Evolutionary conservation across 35 echinoderm and acorn worm species (phyloP).

Genomic region (Lytechinus variegatus): DNA sequence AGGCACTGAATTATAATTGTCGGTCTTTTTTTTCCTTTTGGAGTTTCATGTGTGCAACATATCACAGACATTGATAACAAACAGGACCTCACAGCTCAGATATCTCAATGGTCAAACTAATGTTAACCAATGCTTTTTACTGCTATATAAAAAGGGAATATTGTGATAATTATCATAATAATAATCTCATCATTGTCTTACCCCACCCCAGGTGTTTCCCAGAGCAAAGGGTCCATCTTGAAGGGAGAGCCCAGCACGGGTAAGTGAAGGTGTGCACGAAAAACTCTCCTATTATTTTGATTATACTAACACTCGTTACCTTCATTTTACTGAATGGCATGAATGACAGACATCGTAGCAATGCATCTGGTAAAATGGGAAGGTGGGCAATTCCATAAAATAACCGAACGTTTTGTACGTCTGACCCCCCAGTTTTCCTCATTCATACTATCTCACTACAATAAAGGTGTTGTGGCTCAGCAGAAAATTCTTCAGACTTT

Average conservation of each 20-base stretch:
- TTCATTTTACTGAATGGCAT: not conserved
- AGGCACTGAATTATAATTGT: no score
- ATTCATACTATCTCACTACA: no score
- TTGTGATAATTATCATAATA: not conserved
- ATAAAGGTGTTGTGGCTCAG: no score
- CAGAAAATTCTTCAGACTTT: no score
- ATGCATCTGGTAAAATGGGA: not conserved
- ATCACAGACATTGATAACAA: no score
- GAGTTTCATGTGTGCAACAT: no score
- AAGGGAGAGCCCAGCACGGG: slow-evolving; percentile 44
- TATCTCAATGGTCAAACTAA: no score
- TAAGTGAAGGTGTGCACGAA: slow-evolving; percentile 56
- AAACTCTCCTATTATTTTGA: slow-evolving; percentile 37
- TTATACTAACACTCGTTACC: not conserved
- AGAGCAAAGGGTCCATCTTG: slow-evolving; percentile 41
- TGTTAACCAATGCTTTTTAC: not conserved
- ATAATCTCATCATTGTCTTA: not conserved
- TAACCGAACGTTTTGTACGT: no score
- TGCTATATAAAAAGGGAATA: not conserved
- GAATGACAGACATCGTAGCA: not conserved
- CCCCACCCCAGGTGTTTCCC: not conserved
- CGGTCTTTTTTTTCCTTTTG: no score
- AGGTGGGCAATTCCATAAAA: no score
- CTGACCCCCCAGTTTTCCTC: no score
- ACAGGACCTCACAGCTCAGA: no score